A percentile compares a stretch with the other conserved stretches of the same genome.
Conservation (phyloP, 2,113 vertebrate species). For the Spilogale gracilis region DNA sequence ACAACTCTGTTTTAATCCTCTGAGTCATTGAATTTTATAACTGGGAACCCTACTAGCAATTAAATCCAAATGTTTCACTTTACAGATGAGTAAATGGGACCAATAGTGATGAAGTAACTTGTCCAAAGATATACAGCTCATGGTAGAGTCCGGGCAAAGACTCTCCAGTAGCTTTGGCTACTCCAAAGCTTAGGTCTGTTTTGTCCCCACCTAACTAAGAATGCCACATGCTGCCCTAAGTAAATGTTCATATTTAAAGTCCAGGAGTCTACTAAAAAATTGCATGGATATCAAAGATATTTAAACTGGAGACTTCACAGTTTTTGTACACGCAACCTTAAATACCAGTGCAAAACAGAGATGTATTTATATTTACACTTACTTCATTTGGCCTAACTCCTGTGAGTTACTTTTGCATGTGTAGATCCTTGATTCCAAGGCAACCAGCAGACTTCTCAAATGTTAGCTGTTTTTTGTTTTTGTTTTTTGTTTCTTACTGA, state of each 20-base stretch:
- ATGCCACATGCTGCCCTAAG: neutral
- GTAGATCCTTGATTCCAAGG: neutral
- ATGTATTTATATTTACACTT: neutral
- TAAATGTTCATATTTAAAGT: neutral
- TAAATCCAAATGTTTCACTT: neutral
- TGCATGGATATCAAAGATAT: neutral
- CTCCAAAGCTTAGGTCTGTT: neutral
- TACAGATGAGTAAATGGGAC: neutral
- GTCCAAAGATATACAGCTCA: neutral
- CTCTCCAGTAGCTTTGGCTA: neutral
- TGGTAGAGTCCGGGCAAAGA: neutral
- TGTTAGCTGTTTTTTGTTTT: neutral
- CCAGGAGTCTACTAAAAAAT: neutral
- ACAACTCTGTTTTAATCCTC: neutral
- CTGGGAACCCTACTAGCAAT: neutral
- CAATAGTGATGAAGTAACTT: neutral
- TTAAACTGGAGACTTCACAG: neutral
- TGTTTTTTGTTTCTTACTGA: neutral
- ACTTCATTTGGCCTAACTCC: neutral
- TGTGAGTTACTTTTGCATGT: neutral
- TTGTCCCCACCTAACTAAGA: rapidly evolving
- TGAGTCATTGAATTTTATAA: neutral
- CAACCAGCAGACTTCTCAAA: neutral
- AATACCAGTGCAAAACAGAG: neutral
- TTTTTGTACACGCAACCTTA: neutral